Evolutionary conservation across 2,888 invertebrate genomes (phyloP).

Genomic region (Marasmarcha lunaedactyla): DNA sequence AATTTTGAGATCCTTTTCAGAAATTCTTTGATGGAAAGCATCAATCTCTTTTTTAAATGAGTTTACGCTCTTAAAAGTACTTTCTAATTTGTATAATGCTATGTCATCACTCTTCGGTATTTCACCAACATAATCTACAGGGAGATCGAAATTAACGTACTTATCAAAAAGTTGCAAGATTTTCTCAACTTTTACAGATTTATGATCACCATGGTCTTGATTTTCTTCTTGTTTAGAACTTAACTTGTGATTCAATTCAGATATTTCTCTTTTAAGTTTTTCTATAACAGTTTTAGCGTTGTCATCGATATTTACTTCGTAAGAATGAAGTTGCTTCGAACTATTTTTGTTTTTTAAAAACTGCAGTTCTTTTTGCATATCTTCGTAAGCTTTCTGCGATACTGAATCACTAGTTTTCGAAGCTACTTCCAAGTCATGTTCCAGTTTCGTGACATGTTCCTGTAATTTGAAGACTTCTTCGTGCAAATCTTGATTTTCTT

Average conservation of each 20-base stretch:
- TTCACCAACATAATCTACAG: constrained; percentile 56
- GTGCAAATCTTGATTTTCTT: constrained; percentile 64
- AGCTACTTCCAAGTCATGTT: constrained; percentile 51
- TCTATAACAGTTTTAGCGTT: constrained; percentile 64
- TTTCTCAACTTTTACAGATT: constrained; percentile 41
- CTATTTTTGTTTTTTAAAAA: constrained; percentile 38
- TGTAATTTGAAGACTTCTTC: constrained; percentile 62
- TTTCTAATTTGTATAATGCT: constrained; percentile 57
- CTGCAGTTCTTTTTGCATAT: constrained; percentile 39
- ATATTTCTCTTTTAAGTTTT: constrained; percentile 56
- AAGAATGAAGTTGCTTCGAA: constrained; percentile 36
- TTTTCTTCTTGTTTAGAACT: constrained; percentile 27
- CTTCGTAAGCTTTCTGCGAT: constrained; percentile 44
- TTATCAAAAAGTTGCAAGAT: constrained; percentile 55
- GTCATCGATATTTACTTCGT: constrained; percentile 60
- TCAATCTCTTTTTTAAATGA: constrained; percentile 73
- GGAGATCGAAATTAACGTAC: constrained; percentile 58
- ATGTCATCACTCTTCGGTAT: constrained; percentile 49
- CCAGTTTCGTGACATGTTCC: constrained; percentile 54
- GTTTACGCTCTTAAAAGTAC: constrained; percentile 64
- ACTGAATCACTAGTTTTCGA: constrained; percentile 38
- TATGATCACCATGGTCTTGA: constrained; percentile 27
- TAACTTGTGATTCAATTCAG: constrained; percentile 46
- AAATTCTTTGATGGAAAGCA: constrained; percentile 64
- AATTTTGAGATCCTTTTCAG: constrained; percentile 65